phyloP scores from a whole-genome alignment of 2,797 vertebrate genomes.

The Harpagifer antarcticus region DNA sequence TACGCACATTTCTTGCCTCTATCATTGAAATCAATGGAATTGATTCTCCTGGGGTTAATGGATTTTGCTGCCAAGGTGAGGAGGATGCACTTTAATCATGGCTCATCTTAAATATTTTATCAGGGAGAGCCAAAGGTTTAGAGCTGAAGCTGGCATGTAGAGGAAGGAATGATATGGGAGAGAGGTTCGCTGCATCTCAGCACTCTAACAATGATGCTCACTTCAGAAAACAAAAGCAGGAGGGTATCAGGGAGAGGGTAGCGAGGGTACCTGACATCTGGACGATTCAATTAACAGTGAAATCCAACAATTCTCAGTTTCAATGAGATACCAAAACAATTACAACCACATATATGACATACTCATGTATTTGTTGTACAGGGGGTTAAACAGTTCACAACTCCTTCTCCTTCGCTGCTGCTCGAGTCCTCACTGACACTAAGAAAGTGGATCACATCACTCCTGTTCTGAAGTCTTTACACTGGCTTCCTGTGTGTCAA shows the following conservation, averaged over 20 bases:
- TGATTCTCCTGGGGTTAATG: slow-evolving; percentile 81
- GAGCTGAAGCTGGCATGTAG: slow-evolving; percentile 66
- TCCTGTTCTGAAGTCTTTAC: too few relatives aligned
- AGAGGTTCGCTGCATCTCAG: slow-evolving; percentile 52
- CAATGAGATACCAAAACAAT: too few relatives aligned
- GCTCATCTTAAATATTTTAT: slow-evolving; percentile 86
- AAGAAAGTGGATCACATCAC: too few relatives aligned
- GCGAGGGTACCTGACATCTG: too few relatives aligned
- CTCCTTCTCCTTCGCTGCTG: too few relatives aligned
- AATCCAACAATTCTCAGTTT: too few relatives aligned
- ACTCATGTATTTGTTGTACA: too few relatives aligned
- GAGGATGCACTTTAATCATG: slow-evolving; percentile 85
- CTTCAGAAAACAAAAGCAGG: slow-evolving; percentile 39
- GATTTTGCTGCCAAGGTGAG: slow-evolving; percentile 85
- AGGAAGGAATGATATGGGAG: slow-evolving; percentile 54
- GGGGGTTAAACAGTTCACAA: too few relatives aligned
- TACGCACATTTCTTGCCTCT: slow-evolving; percentile 69
- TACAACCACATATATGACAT: too few relatives aligned
- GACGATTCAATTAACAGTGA: too few relatives aligned
- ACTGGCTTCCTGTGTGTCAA: too few relatives aligned
- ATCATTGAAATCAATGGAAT: slow-evolving; percentile 84
- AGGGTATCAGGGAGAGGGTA: slow-evolving; percentile 10
- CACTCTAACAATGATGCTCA: slow-evolving; percentile 52
- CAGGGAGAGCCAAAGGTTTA: slow-evolving; percentile 78
- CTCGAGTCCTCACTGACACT: too few relatives aligned